Evolutionary conservation across 2,888 invertebrate species (phyloP).

Genomic region (Sepiola atlantica): DNA sequence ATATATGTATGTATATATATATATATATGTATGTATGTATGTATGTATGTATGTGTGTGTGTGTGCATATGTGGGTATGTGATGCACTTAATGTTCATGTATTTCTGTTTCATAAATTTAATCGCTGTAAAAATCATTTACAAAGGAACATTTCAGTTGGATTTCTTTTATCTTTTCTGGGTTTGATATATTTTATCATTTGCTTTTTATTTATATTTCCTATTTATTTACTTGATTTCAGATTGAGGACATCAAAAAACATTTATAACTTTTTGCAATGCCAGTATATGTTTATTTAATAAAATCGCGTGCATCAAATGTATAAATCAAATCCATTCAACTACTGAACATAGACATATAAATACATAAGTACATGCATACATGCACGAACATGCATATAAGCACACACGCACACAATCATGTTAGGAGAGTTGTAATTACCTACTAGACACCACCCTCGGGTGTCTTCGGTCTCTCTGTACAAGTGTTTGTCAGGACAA

Average conservation of each 20-base stretch:
- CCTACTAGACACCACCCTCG: too few relatives aligned
- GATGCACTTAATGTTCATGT: background rate
- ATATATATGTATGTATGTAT: background rate
- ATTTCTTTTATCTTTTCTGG: background rate
- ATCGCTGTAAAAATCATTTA: background rate
- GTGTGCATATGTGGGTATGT: background rate
- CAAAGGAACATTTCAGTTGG: background rate
- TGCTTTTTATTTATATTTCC: background rate
- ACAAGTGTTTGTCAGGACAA: too few relatives aligned
- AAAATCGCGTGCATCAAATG: background rate
- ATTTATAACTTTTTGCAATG: background rate
- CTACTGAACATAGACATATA: background rate
- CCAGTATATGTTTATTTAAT: background rate
- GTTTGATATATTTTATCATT: background rate
- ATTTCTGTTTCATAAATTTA: background rate
- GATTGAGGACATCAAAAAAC: background rate
- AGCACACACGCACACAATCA: too few relatives aligned
- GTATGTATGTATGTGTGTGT: background rate
- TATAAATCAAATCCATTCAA: background rate
- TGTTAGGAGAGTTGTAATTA: too few relatives aligned
- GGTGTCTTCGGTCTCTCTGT: too few relatives aligned
- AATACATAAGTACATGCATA: background rate
- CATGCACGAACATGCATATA: background rate
- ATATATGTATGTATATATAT: background rate
- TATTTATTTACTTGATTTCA: background rate